These are phyloP conservation scores for Chloroceryle amazona DNA, from an alignment of 2,797 vertebrate species.

Conservation along the genomic window DNA sequence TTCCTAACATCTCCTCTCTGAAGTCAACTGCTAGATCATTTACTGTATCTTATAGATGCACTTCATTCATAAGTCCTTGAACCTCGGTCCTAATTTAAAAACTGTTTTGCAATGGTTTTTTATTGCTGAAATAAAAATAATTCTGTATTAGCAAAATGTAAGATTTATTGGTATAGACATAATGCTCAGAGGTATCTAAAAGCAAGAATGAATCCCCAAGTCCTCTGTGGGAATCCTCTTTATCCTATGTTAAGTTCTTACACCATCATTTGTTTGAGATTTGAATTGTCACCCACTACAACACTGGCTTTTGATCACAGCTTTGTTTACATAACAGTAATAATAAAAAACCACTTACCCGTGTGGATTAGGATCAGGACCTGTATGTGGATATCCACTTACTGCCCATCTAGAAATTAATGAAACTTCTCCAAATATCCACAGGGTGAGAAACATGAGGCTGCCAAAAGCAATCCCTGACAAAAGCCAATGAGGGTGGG, in stretches of 20 bases:
- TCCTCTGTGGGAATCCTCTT: background rate
- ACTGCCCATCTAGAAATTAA: constrained; percentile 83
- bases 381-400: constrained; percentile 78
- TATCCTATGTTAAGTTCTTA: background rate
- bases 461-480: constrained; percentile 78
- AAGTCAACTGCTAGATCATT: background rate
- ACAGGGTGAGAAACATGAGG: constrained; percentile 78
- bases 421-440: constrained; percentile 83
- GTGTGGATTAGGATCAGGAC: constrained; percentile 82
- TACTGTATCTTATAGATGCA: background rate
- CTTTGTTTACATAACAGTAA: background rate
- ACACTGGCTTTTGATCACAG: background rate
- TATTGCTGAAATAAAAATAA: background rate
- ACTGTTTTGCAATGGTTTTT: background rate
- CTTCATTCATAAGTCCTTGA: background rate
- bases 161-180: background rate
- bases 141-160: background rate
- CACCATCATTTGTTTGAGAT: background rate
- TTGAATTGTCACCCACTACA: background rate
- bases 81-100: background rate
- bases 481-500: constrained; percentile 47
- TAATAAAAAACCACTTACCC: constrained; percentile 69
- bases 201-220: background rate
- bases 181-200: background rate
- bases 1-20: background rate